Evolutionary conservation across 2,888 invertebrate species (phyloP).

Genomic region (Drosophila macrothrix): DNA sequence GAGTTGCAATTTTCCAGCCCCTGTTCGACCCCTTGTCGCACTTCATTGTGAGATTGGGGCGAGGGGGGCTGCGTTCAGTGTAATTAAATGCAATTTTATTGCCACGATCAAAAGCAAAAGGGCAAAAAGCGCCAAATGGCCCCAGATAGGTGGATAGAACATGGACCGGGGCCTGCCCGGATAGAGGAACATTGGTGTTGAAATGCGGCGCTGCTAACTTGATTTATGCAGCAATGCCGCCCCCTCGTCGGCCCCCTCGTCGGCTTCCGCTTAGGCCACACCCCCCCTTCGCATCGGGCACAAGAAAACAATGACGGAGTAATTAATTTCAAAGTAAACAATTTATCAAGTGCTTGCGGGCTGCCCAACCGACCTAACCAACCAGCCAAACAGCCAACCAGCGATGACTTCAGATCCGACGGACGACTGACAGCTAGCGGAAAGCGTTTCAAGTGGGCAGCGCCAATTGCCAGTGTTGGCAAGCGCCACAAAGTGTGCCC

Average conservation of each 20-base stretch:
- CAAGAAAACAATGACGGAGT: constrained; percentile 74
- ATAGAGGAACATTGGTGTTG: constrained; percentile 64
- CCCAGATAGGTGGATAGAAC: constrained; percentile 54
- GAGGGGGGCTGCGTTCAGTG: constrained; percentile 33
- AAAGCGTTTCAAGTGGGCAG: constrained; percentile 52
- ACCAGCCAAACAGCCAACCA: constrained; percentile 29
- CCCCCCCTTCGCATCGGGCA: constrained; percentile 7
- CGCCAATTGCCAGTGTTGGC: constrained; percentile 51
- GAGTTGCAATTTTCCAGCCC: constrained; percentile 51
- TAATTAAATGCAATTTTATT: constrained; percentile 81
- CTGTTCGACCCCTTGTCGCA: constrained; percentile 9
- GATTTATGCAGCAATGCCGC: constrained; percentile 74
- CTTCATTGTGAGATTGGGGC: background rate
- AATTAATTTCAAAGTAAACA: constrained; percentile 81
- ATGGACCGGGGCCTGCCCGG: constrained; percentile 27
- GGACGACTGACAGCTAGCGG: constrained; percentile 34
- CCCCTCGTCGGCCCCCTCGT: constrained; percentile 47
- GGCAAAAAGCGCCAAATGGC: constrained; percentile 54
- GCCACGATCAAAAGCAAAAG: constrained; percentile 70
- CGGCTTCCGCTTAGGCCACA: constrained; percentile 52
- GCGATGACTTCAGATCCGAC: constrained; percentile 43
- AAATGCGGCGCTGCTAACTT: constrained; percentile 76
- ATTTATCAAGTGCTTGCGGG: constrained; percentile 72
- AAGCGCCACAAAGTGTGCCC: constrained; percentile 48
- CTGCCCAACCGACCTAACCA: constrained; percentile 22